A percentile compares a stretch with the other conserved stretches of the same genome.
Evolutionary conservation across 2,113 vertebrate species (phyloP).

Genomic region (Mungos mungo): DNA sequence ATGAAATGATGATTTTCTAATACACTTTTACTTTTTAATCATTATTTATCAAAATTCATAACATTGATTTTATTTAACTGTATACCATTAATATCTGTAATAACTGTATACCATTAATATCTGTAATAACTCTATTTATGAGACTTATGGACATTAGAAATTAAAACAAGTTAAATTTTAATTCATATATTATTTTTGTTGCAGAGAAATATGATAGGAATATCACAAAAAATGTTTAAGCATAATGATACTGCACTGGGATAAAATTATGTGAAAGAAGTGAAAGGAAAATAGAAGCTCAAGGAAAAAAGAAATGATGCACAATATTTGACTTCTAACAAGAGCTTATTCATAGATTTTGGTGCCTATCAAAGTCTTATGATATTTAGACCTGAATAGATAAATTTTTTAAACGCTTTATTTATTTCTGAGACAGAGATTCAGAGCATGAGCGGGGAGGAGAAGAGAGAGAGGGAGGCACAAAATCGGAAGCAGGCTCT

Average conservation of each 20-base stretch:
- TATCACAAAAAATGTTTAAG: not conserved
- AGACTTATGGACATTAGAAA: not conserved
- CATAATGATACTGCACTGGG: not conserved
- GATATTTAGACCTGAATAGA: not conserved
- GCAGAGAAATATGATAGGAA: constrained; percentile 13
- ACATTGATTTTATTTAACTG: constrained; percentile 10
- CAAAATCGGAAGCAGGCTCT: too few species aligned
- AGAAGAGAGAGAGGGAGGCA: too few species aligned
- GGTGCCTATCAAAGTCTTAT: not conserved
- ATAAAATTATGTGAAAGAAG: not conserved
- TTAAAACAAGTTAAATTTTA: constrained; percentile 14
- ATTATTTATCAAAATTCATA: constrained; percentile 23
- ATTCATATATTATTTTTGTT: not conserved
- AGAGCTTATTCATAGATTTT: not conserved
- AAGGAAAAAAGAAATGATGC: not conserved
- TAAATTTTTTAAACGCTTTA: not conserved
- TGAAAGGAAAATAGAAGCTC: not conserved
- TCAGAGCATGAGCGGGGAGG: too few species aligned
- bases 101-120: not conserved
- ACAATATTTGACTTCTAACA: not conserved
- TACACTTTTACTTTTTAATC: not conserved
- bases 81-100: not conserved
- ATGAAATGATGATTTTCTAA: constrained; percentile 5
- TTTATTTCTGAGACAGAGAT: too few species aligned
- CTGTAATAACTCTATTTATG: not conserved